A percentile compares a stretch with the other conserved stretches of the same genome.
phyloP scores from a whole-genome alignment of 2,113 vertebrate species.

The Gobio gobio region DNA sequence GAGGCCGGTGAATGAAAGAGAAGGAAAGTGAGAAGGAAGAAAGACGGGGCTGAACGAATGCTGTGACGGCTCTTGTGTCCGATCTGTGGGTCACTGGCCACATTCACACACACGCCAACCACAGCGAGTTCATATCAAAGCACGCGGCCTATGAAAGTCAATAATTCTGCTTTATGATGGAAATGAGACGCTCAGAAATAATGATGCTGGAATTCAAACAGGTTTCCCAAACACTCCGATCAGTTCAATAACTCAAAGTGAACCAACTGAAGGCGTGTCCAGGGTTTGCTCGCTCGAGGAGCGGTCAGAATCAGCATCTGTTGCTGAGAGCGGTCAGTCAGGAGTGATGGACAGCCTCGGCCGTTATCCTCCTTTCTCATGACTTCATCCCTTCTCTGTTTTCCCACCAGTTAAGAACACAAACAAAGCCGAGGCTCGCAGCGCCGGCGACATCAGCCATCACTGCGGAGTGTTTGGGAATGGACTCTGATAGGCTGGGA shows the following conservation, averaged over 20 bases:
- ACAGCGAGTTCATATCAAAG: slow-evolving; percentile 78
- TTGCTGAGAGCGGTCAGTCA: not conserved
- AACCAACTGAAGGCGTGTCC: no score
- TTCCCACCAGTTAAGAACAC: slow-evolving; percentile 31
- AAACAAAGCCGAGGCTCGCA: slow-evolving; percentile 17
- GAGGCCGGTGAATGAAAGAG: slow-evolving; percentile 24
- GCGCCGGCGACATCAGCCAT: not conserved
- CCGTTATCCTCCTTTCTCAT: slow-evolving; percentile 20
- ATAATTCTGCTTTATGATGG: slow-evolving; percentile 79
- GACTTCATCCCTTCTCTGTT: slow-evolving; percentile 23
- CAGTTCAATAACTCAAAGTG: no score
- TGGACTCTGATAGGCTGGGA: not conserved
- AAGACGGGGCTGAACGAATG: slow-evolving; percentile 60
- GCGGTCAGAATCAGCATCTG: no score
- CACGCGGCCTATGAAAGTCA: slow-evolving; percentile 81
- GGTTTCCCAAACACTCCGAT: not conserved
- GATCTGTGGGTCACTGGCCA: slow-evolving; percentile 69
- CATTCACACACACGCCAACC: slow-evolving; percentile 71
- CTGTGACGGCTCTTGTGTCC: slow-evolving; percentile 66
- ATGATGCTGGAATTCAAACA: not conserved
- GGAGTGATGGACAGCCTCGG: slow-evolving; percentile 25
- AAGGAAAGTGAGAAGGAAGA: no score
- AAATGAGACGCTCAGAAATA: slow-evolving; percentile 63
- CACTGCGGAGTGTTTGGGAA: not conserved
- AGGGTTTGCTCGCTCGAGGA: no score